A percentile compares a stretch with the other conserved stretches of the same genome.
Evolutionary conservation across 2,888 invertebrate genomes (phyloP).

Genomic region (Rhimphoctona megacephalus): DNA sequence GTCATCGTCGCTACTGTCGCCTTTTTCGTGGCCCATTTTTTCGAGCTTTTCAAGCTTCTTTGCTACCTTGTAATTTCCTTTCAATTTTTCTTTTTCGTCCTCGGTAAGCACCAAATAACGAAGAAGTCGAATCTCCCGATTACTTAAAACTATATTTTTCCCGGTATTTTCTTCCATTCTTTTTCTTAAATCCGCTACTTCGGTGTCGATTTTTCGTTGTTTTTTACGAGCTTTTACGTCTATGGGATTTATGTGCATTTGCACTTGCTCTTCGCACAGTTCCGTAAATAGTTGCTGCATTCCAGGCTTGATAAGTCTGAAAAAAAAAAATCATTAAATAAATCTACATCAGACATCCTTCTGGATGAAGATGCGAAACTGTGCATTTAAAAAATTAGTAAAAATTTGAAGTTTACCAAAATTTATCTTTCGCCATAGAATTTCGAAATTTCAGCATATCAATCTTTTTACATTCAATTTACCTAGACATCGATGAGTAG

Average conservation of each 20-base stretch:
- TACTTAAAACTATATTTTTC: conserved; percentile 95
- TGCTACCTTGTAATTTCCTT: conserved; percentile 94
- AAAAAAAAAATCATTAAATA: conserved; percentile 51
- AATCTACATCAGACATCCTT: background rate
- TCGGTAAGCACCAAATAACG: conserved; percentile 96
- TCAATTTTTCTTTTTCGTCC: conserved; percentile 96
- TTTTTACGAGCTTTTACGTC: conserved; percentile 95
- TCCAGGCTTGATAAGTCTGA: conserved; percentile 89
- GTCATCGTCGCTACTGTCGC: conserved; percentile 91
- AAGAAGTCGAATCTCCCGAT: conserved; percentile 95
- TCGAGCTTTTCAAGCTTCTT: conserved; percentile 96
- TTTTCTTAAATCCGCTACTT: conserved; percentile 93
- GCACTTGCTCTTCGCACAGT: conserved; percentile 93
- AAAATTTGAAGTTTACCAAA: background rate
- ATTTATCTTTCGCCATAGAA: background rate
- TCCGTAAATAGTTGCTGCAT: conserved; percentile 91
- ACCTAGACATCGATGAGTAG: conserved; percentile 90
- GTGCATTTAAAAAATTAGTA: background rate
- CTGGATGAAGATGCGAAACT: too few relatives aligned
- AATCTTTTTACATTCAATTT: conserved; percentile 54
- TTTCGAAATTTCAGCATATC: background rate
- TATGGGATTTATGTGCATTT: conserved; percentile 93
- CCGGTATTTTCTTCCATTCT: conserved; percentile 92
- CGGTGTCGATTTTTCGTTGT: conserved; percentile 95
- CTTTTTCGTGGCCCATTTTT: conserved; percentile 90